A percentile compares a stretch with the other conserved stretches of the same genome.
Evolutionary conservation across 2,888 invertebrate species (phyloP).

Genomic region (Drosophila tripunctata): DNA sequence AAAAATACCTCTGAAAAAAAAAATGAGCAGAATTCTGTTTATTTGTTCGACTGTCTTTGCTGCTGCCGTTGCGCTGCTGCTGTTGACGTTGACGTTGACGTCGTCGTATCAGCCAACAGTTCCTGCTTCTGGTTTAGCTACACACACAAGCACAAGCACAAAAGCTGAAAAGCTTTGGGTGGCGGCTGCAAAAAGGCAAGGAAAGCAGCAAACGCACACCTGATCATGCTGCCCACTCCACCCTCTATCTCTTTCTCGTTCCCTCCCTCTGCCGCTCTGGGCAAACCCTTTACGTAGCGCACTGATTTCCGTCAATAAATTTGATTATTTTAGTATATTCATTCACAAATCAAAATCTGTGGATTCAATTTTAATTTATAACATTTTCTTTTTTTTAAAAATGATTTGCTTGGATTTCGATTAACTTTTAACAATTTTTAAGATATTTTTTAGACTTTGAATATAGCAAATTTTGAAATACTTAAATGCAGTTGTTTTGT

Average conservation of each 20-base stretch:
- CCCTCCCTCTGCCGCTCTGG: neutral
- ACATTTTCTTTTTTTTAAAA: too few relatives aligned
- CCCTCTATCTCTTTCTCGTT: conserved; percentile 1
- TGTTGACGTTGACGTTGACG: conserved; percentile 17
- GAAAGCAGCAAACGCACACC: conserved; percentile 52
- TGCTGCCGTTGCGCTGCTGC: conserved; percentile 13
- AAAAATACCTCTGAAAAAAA: conserved; percentile 37
- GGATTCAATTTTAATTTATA: too few relatives aligned
- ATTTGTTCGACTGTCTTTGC: conserved; percentile 63
- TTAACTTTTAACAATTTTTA: too few relatives aligned
- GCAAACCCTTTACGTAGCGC: conserved; percentile 19
- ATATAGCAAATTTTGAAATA: too few relatives aligned
- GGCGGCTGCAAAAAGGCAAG: conserved; percentile 20
- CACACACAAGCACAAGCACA: conserved; percentile 1
- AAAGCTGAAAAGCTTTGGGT: conserved; percentile 14
- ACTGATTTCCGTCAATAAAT: conserved; percentile 58
- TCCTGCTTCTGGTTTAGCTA: conserved; percentile 77
- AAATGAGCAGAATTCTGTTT: conserved; percentile 68
- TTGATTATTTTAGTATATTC: conserved; percentile 39
- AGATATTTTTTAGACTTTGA: too few relatives aligned
- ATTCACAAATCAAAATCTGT: too few relatives aligned
- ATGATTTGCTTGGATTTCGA: neutral
- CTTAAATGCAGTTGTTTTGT: too few relatives aligned
- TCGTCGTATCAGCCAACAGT: conserved; percentile 64
- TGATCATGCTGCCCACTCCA: conserved; percentile 55